These are phyloP conservation scores for Amorpha juglandis DNA, from an alignment of 2,888 invertebrate species.

Conservation along the genomic window DNA sequence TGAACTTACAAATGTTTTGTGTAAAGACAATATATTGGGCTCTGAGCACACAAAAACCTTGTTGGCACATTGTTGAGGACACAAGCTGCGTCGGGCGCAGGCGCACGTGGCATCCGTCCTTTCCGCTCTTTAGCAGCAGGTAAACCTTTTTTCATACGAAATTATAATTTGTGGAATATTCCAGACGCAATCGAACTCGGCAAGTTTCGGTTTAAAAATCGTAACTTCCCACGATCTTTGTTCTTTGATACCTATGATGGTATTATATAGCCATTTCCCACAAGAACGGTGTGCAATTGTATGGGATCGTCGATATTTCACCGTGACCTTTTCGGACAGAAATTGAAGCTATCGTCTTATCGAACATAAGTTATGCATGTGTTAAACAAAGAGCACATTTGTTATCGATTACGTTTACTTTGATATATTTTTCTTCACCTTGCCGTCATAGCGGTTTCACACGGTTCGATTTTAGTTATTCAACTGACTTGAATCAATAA, in stretches of 20 bases:
- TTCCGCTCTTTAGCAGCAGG: constrained; percentile 79
- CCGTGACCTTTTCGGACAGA: neutral
- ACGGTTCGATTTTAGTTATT: too few relatives aligned
- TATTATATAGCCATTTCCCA: neutral
- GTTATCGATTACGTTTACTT: neutral
- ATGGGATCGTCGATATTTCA: constrained; percentile 6
- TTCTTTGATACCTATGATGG: constrained; percentile 15
- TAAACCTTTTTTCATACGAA: constrained; percentile 71
- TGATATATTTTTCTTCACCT: neutral
- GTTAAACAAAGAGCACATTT: constrained; percentile 1
- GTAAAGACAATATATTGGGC: constrained; percentile 41
- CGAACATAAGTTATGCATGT: neutral
- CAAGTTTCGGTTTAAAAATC: constrained; percentile 52
- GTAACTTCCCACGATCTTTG: constrained; percentile 53
- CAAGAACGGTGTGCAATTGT: neutral
- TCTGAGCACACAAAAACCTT: constrained; percentile 25
- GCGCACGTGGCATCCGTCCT: constrained; percentile 81
- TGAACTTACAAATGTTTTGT: constrained; percentile 38
- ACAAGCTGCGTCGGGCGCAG: constrained; percentile 32
- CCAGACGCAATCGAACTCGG: constrained; percentile 57
- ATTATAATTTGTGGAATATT: constrained; percentile 70
- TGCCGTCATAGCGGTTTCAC: too few relatives aligned
- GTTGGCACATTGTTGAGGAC: constrained; percentile 31
- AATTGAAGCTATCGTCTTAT: neutral
- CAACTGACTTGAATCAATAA: too few relatives aligned